Conservation (phyloP, 2,113 vertebrate genomes). For the Sander lucioperca region DNA sequence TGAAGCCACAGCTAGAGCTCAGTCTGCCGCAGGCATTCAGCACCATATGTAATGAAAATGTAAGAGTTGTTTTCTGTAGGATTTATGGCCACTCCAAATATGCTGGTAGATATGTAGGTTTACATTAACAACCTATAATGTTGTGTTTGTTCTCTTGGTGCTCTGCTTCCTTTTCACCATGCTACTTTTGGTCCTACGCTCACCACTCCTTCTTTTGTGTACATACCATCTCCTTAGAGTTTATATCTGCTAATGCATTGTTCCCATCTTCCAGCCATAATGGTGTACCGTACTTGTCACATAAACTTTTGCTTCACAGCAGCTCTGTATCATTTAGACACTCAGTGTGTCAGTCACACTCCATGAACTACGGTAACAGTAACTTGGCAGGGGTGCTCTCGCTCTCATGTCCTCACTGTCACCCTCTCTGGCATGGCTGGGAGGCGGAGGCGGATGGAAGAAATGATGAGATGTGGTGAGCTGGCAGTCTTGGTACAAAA, state of each 20-base stretch:
- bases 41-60: constrained; percentile 8
- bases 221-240: constrained; percentile 16
- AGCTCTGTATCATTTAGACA: constrained; percentile 51
- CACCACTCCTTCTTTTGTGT: constrained; percentile 21
- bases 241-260: constrained; percentile 44
- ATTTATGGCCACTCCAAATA: constrained; percentile 47
- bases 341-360: constrained; percentile 52
- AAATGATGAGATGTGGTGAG: constrained; percentile 45
- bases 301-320: constrained; percentile 38
- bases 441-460: constrained; percentile 31
- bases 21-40: constrained; percentile 38
- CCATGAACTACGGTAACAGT: constrained; percentile 36
- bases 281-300: constrained; percentile 37
- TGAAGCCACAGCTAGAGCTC: constrained; percentile 30
- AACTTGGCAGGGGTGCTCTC: constrained; percentile 44
- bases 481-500: constrained; percentile 36
- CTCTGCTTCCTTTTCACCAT: constrained; percentile 26
- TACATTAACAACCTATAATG: constrained; percentile 21
- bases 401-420: constrained; percentile 42
- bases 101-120: constrained; percentile 10
- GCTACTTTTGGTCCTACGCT: background rate
- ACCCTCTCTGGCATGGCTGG: constrained; percentile 24
- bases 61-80: constrained; percentile 40
- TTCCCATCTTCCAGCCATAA: background rate
- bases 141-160: constrained; percentile 47